Conservation (phyloP, 2,888 invertebrate genomes). For the Agapostemon virescens region DNA sequence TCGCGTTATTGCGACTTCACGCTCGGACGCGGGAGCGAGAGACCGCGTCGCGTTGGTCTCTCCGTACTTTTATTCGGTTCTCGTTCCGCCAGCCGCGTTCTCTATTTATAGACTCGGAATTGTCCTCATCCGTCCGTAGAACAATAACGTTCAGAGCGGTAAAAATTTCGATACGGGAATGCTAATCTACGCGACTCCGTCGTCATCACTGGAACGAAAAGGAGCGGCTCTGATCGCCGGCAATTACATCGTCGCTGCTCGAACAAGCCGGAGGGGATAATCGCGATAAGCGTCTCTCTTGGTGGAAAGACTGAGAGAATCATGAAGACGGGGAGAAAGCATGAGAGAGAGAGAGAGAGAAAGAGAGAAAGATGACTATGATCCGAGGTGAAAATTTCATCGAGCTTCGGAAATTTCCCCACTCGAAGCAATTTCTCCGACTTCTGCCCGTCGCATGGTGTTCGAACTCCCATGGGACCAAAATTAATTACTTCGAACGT, state of each 20-base stretch:
- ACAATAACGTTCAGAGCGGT: constrained; percentile 55
- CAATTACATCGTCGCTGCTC: constrained; percentile 32
- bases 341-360: background rate
- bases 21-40: constrained; percentile 36
- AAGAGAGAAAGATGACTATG: background rate
- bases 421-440: background rate
- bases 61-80: constrained; percentile 61
- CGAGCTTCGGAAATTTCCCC: background rate
- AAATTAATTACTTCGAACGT: too few species aligned
- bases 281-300: constrained; percentile 13
- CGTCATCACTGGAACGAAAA: constrained; percentile 28
- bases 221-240: constrained; percentile 21
- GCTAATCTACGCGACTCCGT: constrained; percentile 43
- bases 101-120: constrained; percentile 67
- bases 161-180: constrained; percentile 54
- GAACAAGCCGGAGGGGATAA: constrained; percentile 12
- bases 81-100: constrained; percentile 54
- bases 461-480: too few species aligned
- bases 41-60: constrained; percentile 1
- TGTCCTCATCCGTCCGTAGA: constrained; percentile 67
- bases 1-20: constrained; percentile 50
- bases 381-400: background rate
- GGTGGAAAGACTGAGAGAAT: background rate
- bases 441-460: constrained; percentile 23
- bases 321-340: background rate